These are phyloP conservation scores for Channa maculata DNA, from an alignment of 2,113 vertebrate species.

Conservation along the genomic window DNA sequence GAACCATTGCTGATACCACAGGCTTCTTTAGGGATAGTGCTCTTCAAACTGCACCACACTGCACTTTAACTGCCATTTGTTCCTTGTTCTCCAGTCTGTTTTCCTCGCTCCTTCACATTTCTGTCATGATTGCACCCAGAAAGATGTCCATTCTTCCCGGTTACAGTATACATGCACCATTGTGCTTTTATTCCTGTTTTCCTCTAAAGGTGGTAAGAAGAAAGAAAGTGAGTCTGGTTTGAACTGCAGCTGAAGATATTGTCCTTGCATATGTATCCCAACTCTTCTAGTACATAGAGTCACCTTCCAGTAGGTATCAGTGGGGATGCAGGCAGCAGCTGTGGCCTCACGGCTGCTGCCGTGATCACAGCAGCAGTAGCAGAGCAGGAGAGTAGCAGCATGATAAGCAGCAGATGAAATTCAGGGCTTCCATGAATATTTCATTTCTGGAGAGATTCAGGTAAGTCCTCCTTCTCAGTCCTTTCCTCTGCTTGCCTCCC, in stretches of 20 bases:
- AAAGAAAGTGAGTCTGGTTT: neutral
- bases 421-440: constrained; percentile 70
- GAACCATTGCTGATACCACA: neutral
- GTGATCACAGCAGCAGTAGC: neutral
- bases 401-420: constrained; percentile 65
- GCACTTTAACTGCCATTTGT: neutral
- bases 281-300: constrained; percentile 14
- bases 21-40: neutral
- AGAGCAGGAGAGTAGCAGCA: constrained; percentile 26
- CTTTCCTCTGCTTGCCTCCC: constrained; percentile 6
- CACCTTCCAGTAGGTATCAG: constrained; percentile 1
- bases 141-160: neutral
- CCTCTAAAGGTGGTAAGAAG: constrained; percentile 17
- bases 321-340: neutral
- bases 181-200: constrained; percentile 5
- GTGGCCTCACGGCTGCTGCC: neutral
- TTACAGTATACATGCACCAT: neutral
- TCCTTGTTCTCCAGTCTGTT: constrained; percentile 1
- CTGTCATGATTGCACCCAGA: constrained; percentile 14
- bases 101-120: neutral
- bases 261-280: neutral
- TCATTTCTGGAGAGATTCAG: constrained; percentile 56
- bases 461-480: neutral
- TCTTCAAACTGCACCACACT: constrained; percentile 4
- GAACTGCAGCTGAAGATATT: neutral